Evolutionary conservation across 2,113 vertebrate species (phyloP), one percentile per base, ranked within the genome.

Genomic region (Eleginops maclovinus): DNA sequence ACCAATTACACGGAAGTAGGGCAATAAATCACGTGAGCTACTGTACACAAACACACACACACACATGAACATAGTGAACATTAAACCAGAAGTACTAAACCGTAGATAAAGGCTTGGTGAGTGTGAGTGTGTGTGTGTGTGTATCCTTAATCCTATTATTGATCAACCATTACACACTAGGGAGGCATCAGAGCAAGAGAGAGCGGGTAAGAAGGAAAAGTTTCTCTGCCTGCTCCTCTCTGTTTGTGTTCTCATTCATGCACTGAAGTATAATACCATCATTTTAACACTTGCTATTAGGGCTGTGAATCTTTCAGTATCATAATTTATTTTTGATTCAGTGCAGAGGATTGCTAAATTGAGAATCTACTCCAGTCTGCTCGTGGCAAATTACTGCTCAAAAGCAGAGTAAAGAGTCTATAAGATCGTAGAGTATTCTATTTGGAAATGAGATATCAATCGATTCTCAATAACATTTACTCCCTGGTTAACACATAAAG

Each of bases 71-170:
- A 17, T 36, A 63, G 40, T 51, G 49, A 56, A 49, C 53, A 64
- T 58, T 4, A 46, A 55, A 72, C 54, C 66, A 73, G 67, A 72
- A 77, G 41, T 50, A 68, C 41, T 76, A 50, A 80, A 70, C 67
- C 76, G 64, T 36, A 28, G 70, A 75, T 28, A 4, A 28, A 28
- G 28, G 28, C 7, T 4, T 31, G 28, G 61, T 65, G 21, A 44
- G 60, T 50, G 46, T 26, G 22, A 64, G 64, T 68, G 66, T 46
- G 53, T 41, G 65, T 49, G 28, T 31, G 44, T 50, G 40, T 65
- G 62, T 59, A 8, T 43, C 44, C 44, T 67, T 87, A 89, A 90
- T 92, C 84, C 84, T 85, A 62, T 89, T 87, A 86, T 28, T 76
- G 72, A 82, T 87, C 77, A 83, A 50, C 75, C 71, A 74, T 58